Conservation (phyloP, 2,113 vertebrate species). For the Microtus ochrogaster region DNA sequence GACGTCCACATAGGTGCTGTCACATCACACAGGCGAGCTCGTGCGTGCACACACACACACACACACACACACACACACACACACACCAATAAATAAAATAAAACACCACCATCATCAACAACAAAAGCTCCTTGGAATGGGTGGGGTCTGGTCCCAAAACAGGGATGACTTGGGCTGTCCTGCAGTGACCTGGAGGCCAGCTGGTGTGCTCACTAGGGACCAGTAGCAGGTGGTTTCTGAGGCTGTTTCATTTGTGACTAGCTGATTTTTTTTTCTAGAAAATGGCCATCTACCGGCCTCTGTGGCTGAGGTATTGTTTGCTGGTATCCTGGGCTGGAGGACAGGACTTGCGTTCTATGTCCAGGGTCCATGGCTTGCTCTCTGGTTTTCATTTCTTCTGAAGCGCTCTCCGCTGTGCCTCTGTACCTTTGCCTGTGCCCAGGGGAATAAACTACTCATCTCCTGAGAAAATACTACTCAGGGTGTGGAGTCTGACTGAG, state of each 20-base stretch:
- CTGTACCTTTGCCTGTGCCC: not conserved
- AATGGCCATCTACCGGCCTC: not conserved
- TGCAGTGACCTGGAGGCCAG: not conserved
- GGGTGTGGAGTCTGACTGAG: not conserved
- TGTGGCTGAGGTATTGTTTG: too few relatives aligned
- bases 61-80: not conserved
- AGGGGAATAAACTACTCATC: not conserved
- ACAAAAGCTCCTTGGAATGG: not conserved
- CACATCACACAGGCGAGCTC: rapidly evolving
- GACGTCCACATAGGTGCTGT: not conserved
- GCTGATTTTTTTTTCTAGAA: not conserved
- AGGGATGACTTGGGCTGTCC: not conserved
- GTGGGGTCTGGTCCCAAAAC: not conserved
- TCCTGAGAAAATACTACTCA: too few relatives aligned
- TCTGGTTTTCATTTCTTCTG: not conserved
- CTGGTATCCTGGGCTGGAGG: too few relatives aligned
- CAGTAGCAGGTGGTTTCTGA: not conserved
- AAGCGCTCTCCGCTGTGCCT: too few relatives aligned
- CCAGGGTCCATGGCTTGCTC: not conserved
- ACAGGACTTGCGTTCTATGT: not conserved
- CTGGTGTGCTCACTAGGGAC: not conserved
- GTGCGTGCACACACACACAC: not conserved
- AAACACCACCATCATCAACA: not conserved
- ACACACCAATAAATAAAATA: not conserved
- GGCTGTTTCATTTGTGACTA: not conserved